Evolutionary conservation across 2,797 vertebrate genomes (phyloP).

Genomic region (Passerculus sandwichensis): DNA sequence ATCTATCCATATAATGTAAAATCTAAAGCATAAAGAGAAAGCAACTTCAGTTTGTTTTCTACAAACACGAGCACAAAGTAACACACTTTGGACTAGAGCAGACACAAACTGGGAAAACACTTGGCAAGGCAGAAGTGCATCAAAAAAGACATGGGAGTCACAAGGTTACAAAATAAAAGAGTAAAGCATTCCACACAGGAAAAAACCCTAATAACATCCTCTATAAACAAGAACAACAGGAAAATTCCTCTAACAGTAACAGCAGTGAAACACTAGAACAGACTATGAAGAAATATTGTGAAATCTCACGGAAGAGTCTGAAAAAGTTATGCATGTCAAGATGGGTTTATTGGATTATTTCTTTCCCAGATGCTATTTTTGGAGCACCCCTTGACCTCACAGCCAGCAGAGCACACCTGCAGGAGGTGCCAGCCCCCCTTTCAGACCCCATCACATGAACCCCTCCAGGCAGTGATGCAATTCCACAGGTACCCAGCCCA

Average conservation of each 20-base stretch:
- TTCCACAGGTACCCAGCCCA: accelerated
- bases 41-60: neutral
- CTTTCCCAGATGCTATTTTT: neutral
- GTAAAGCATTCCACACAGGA: neutral
- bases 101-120: neutral
- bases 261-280: neutral
- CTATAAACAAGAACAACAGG: neutral
- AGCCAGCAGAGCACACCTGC: neutral
- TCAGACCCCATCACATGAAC: accelerated
- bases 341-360: neutral
- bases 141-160: accelerated
- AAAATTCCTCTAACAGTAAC: neutral
- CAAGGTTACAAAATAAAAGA: neutral
- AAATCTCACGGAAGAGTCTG: neutral
- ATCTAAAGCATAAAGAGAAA: neutral
- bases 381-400: neutral
- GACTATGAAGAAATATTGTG: neutral
- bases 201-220: neutral
- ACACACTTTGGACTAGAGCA: neutral
- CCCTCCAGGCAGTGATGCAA: accelerated
- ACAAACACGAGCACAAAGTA: neutral
- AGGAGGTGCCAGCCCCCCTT: neutral
- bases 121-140: neutral
- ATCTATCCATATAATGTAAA: neutral
- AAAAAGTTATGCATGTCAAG: neutral